Conservation (phyloP, 2,888 invertebrate genomes). For the Cylloceria caligata region DNA sequence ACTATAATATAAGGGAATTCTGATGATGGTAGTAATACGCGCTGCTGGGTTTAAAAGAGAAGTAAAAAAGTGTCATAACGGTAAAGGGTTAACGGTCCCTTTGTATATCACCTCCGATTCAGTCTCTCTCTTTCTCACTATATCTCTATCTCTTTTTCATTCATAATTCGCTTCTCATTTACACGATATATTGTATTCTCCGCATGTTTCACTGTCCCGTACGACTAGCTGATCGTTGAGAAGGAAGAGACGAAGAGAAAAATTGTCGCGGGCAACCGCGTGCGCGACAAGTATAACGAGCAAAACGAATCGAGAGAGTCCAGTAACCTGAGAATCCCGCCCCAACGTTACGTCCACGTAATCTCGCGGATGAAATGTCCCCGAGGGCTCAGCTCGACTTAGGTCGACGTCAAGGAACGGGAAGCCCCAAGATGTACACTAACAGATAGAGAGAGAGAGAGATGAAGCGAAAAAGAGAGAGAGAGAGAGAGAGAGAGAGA, state of each 20-base stretch:
- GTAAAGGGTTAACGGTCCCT: constrained; percentile 64
- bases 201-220: not conserved
- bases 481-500: no score
- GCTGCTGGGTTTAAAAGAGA: constrained; percentile 4
- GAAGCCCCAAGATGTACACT: constrained; percentile 71
- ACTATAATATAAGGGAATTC: constrained; percentile 5
- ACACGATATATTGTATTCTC: constrained; percentile 33
- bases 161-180: constrained; percentile 49
- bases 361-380: constrained; percentile 49
- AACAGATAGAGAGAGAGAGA: not conserved
- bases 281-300: constrained; percentile 36
- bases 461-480: no score
- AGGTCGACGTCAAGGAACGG: constrained; percentile 44
- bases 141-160: constrained; percentile 33
- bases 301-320: constrained; percentile 53
- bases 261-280: constrained; percentile 53
- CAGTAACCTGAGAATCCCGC: constrained; percentile 64
- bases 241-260: constrained; percentile 15
- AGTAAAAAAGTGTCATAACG: constrained; percentile 50
- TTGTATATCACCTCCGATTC: constrained; percentile 31
- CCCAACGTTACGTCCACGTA: constrained; percentile 36
- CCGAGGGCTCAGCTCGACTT: constrained; percentile 35
- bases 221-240: constrained; percentile 5
- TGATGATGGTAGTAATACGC: not conserved
- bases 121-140: no score